Conservation (phyloP, 2,888 invertebrate species). For the Drosophila yooni region DNA sequence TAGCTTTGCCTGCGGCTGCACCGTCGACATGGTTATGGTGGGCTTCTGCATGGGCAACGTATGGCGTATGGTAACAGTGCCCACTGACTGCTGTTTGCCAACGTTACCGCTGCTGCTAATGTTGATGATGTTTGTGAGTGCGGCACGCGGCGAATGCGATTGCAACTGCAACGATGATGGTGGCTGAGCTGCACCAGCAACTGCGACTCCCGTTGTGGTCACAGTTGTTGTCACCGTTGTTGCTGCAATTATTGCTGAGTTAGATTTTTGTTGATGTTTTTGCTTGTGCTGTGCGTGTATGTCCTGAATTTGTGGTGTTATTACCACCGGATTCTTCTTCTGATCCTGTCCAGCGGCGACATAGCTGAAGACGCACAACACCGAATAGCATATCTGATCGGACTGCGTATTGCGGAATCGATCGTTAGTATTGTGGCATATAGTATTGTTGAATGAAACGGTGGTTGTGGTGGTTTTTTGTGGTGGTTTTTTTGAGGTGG, state of each 20-base stretch:
- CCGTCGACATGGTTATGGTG: conserved; percentile 83
- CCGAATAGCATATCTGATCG: conserved; percentile 99
- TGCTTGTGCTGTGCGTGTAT: conserved; percentile 84
- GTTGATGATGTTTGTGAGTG: conserved; percentile 7
- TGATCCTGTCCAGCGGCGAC: conserved; percentile 96
- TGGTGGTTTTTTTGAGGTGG: not conserved
- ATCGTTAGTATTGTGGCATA: conserved; percentile 44
- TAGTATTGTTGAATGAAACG: conserved; percentile 37
- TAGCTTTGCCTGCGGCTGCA: conserved; percentile 82
- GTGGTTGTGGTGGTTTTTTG: conserved; percentile 13
- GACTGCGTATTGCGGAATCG: conserved; percentile 88
- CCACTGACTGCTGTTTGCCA: conserved; percentile 11
- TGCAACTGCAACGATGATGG: conserved; percentile 10
- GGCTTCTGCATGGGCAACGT: conserved; percentile 84
- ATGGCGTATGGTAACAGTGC: conserved; percentile 81
- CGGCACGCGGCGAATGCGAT: conserved; percentile 23
- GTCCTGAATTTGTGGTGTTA: conserved; percentile 84
- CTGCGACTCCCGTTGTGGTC: conserved; percentile 12
- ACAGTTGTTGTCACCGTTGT: conserved; percentile 55
- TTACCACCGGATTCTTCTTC: conserved; percentile 86
- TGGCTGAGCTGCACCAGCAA: conserved; percentile 1
- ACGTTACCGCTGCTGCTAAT: conserved; percentile 7
- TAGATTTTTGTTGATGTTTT: conserved; percentile 65
- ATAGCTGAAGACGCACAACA: conserved; percentile 99
- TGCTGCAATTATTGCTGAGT: conserved; percentile 35